phyloP scores from a whole-genome alignment of 2,797 vertebrate species.

The Philypnodon macrostomus region DNA sequence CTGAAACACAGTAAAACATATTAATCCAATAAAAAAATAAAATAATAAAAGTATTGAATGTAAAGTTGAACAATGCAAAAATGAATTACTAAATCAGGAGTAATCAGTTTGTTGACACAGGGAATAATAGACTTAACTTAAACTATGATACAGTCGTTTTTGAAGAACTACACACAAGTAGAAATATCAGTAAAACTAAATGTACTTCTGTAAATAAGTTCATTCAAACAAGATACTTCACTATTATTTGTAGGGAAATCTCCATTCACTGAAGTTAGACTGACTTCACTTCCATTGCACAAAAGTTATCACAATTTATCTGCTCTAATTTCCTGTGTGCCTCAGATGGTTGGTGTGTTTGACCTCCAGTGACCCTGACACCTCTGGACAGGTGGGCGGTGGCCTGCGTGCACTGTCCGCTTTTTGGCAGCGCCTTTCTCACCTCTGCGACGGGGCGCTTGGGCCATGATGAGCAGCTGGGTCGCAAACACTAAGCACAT shows the following conservation, averaged over 20 bases:
- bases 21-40: no score
- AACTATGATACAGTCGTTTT: no score
- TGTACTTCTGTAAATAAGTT: no score
- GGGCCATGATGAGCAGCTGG: conserved; percentile 98
- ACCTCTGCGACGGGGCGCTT: conserved; percentile 76
- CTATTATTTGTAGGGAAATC: conserved; percentile 31
- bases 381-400: conserved; percentile 80
- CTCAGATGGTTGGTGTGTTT: conserved; percentile 82
- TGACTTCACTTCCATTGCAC: conserved; percentile 33
- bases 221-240: no score
- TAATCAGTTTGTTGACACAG: no score
- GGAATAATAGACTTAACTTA: no score
- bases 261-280: conserved; percentile 46
- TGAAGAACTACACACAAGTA: no score
- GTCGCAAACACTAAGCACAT: conserved; percentile 98
- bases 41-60: no score
- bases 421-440: conserved; percentile 61
- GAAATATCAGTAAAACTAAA: no score
- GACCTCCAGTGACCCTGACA: conserved; percentile 88
- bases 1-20: no score
- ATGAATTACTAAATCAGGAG: no score
- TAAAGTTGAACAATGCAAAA: no score
- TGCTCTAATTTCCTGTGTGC: conserved; percentile 52
- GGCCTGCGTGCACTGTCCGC: conserved; percentile 76
- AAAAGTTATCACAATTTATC: conserved; percentile 40